Percentiles rank a stretch among this genome's conserved stretches.
phyloP scores from a whole-genome alignment of 2,113 vertebrate species.

The Athene cunicularia region DNA sequence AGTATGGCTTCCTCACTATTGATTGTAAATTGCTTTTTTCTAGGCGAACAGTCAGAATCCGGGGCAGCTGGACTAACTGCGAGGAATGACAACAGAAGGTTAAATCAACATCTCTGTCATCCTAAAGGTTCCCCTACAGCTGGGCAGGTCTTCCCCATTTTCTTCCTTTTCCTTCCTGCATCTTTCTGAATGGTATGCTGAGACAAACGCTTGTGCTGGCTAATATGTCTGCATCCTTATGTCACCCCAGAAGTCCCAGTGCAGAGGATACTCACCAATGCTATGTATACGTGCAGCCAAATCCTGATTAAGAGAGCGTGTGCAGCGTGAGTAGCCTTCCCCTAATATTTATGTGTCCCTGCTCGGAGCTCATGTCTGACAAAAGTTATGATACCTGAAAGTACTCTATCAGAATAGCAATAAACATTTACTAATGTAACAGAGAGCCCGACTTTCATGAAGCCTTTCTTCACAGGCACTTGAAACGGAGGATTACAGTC shows the following conservation, averaged over 20 bases:
- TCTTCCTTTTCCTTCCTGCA: background rate
- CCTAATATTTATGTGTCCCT: slow-evolving; percentile 21
- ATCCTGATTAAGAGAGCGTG: background rate
- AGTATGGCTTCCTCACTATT: background rate
- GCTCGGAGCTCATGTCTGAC: background rate
- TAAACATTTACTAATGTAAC: slow-evolving; percentile 5
- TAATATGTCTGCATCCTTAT: background rate
- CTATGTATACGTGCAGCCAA: background rate
- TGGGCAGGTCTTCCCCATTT: background rate
- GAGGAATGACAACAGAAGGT: background rate
- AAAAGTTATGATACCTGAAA: slow-evolving; percentile 22
- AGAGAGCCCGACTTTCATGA: background rate
- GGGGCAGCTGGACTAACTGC: background rate
- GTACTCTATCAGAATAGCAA: slow-evolving; percentile 18
- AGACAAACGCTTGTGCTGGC: rapidly evolving
- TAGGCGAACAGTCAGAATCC: background rate
- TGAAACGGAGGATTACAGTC: slow-evolving; percentile 16
- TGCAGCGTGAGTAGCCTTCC: background rate
- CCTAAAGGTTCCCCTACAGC: background rate
- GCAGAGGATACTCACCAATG: background rate
- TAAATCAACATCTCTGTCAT: background rate
- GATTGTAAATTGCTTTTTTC: slow-evolving; percentile 11
- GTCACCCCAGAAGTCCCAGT: background rate
- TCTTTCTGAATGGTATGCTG: background rate
- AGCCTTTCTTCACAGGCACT: slow-evolving; percentile 24